phyloP scores from a whole-genome alignment of 2,888 invertebrate genomes.

The Helleia helle region DNA sequence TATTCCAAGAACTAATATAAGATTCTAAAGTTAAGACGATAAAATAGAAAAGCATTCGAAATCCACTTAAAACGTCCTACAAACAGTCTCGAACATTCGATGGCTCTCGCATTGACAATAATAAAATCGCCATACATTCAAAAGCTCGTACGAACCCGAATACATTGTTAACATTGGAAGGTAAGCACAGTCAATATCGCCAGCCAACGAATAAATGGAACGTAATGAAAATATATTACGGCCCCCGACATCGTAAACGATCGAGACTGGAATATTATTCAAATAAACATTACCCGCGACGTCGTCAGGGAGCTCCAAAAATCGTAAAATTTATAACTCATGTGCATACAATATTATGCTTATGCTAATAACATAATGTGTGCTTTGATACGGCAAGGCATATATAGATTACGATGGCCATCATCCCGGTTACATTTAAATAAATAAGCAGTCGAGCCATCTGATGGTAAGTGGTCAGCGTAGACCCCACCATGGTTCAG shows the following conservation, averaged over 20 bases:
- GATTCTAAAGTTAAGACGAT: not conserved
- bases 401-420: too few species aligned
- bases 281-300: slow-evolving; percentile 57
- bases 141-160: too few species aligned
- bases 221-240: slow-evolving; percentile 65
- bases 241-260: slow-evolving; percentile 52
- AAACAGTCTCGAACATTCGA: not conserved
- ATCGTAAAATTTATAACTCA: slow-evolving; percentile 59
- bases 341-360: too few species aligned
- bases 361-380: too few species aligned
- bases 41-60: not conserved
- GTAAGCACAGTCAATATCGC: slow-evolving; percentile 56
- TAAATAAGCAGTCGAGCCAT: too few species aligned
- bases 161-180: slow-evolving; percentile 51
- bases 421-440: too few species aligned
- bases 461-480: too few species aligned
- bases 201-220: too few species aligned
- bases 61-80: not conserved
- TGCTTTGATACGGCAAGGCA: too few species aligned
- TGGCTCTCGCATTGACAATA: slow-evolving; percentile 17
- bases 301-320: slow-evolving; percentile 45
- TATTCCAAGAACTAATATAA: slow-evolving; percentile 4
- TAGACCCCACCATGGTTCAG: too few species aligned
- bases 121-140: slow-evolving; percentile 41
- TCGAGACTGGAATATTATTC: slow-evolving; percentile 51